Evolutionary conservation across 2,113 vertebrate genomes (phyloP).

Genomic region (Peucedramus taeniatus): DNA sequence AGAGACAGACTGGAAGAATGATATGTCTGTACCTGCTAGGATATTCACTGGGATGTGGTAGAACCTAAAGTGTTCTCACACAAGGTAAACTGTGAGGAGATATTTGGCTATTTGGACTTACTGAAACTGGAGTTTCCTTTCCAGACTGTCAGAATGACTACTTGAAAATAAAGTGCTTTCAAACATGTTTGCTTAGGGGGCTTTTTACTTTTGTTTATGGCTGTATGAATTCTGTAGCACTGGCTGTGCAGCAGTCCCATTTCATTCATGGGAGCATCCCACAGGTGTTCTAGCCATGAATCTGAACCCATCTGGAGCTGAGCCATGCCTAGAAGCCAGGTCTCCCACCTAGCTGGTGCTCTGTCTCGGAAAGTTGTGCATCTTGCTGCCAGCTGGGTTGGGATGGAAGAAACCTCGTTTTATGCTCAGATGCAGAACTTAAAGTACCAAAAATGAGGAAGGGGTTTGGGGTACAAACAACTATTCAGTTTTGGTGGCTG

Average conservation of each 20-base stretch:
- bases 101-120: background rate
- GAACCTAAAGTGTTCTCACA: background rate
- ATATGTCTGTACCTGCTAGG: background rate
- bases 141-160: background rate
- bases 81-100: background rate
- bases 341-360: background rate
- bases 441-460: background rate
- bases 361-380: background rate
- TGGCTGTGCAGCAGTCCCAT: background rate
- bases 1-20: background rate
- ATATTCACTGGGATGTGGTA: background rate
- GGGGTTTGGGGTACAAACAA: background rate
- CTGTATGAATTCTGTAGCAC: background rate
- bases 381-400: background rate
- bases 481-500: background rate
- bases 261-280: background rate
- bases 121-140: background rate
- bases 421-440: background rate
- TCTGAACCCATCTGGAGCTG: background rate
- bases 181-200: background rate
- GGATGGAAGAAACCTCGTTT: background rate
- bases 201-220: background rate
- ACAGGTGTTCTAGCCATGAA: background rate
- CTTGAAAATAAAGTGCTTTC: background rate
- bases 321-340: background rate